These are phyloP conservation scores for Clitarchus hookeri DNA, from an alignment of 2,888 invertebrate genomes.

Conservation along the genomic window DNA sequence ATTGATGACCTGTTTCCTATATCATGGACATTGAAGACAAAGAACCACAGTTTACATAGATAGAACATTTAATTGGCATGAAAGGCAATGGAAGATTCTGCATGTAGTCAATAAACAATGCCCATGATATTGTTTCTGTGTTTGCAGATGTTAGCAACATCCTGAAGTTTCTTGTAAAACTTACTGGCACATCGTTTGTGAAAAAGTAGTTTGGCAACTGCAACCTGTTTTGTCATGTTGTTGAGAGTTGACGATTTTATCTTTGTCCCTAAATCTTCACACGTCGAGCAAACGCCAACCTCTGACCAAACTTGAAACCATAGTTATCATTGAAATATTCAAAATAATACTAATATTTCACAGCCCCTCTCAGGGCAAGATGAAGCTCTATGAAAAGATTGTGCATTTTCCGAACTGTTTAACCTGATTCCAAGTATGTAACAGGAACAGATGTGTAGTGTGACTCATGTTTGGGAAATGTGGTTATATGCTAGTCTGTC, in stretches of 20 bases:
- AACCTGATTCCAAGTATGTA: slow-evolving; percentile 19
- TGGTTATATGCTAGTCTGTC: neutral
- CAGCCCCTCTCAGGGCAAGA: neutral
- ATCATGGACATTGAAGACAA: too few species aligned
- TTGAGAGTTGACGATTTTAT: too few species aligned
- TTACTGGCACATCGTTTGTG: too few species aligned
- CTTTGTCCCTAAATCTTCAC: too few species aligned
- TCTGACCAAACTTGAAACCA: slow-evolving; percentile 16
- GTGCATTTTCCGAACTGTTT: neutral
- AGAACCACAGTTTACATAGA: too few species aligned
- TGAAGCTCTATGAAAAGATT: neutral
- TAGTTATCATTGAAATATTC: slow-evolving; percentile 10
- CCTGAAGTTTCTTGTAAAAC: too few species aligned
- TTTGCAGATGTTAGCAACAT: too few species aligned
- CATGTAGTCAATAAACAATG: too few species aligned
- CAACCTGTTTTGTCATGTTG: too few species aligned
- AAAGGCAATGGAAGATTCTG: slow-evolving; percentile 15
- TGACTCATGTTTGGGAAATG: slow-evolving; percentile 3
- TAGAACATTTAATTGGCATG: neutral
- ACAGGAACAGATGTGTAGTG: slow-evolving; percentile 19
- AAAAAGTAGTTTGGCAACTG: too few species aligned
- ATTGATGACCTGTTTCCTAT: neutral
- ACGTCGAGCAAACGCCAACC: too few species aligned
- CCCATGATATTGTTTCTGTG: too few species aligned
- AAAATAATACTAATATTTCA: slow-evolving; percentile 16